Base-by-base conservation (phyloP, 2,113 vertebrate species). In the Calypte anna region DNA sequence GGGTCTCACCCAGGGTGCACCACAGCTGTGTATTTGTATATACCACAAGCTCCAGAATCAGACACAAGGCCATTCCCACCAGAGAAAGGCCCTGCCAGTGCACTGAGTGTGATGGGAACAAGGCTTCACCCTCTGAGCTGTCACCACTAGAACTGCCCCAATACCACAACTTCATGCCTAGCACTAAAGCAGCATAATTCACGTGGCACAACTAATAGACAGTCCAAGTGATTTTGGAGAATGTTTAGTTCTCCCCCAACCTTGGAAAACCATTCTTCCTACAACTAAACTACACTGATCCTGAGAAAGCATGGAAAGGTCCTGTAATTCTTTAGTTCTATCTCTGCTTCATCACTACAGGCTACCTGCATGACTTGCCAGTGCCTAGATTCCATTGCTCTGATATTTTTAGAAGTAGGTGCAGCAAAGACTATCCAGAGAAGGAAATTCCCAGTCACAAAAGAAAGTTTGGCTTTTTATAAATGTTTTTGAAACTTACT, bases 61-160 rank as follows among this genome's bases (percentile, higher is more conserved):
- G 46, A 59, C 44, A 55, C 0, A 0, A 40, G 40, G 77, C 70
- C 7, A 2, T 21, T 54, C 44, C 50, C 40, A 55, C 5, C 17
- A 4, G 14, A 55, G 16, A 30, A 23, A 14, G 25, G 40, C 40
- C 27, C 50, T 44, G 40, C 25, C 72, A 33, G 40, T 3, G 6
- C 84, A n/a, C 76, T 0, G 23, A 21, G 40, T 3, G 27, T 30
- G 36, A 30, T 59, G 30, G 53, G n/a, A 72, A 72, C 5, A 16
- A 0, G 6, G 53, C 31, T 57, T 46, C 53, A 14, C 5, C 0
- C 63, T 28, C 48, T 0, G 6, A 54, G 38, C 38, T 63, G 7
- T 18, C 24, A 17, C 10, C 27, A 9, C 27, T 70, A 44, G 31
- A 40, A 15, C 68, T 54, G 40, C 14, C 54, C 36, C 36, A 46